Evolutionary conservation across 1,140 invertebrate species (phyloP).

Genomic region (Dendroctonus valens): DNA sequence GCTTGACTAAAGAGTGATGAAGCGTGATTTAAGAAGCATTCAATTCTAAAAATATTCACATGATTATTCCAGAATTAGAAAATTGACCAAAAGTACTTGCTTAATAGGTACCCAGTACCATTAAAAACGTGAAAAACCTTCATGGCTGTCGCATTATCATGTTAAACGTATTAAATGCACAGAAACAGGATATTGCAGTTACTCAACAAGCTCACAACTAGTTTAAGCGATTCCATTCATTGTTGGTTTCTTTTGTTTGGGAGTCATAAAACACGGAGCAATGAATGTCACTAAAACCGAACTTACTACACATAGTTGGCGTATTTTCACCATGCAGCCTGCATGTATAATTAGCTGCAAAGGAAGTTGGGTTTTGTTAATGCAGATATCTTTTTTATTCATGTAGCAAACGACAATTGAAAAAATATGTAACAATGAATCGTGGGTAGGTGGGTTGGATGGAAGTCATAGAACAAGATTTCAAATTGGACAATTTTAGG

Average conservation of each 20-base stretch:
- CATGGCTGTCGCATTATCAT: too few relatives aligned
- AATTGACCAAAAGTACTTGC: too few relatives aligned
- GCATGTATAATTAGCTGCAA: conserved; percentile 13
- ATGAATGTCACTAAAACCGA: conserved; percentile 19
- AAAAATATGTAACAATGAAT: too few relatives aligned
- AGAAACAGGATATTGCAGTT: conserved; percentile 20
- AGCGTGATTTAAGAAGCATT: too few relatives aligned
- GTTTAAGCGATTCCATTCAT: conserved; percentile 23
- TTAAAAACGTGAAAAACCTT: too few relatives aligned
- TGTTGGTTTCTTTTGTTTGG: conserved; percentile 20
- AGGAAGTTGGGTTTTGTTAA: conserved; percentile 4
- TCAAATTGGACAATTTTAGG: too few relatives aligned
- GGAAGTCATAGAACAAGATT: too few relatives aligned
- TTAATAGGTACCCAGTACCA: too few relatives aligned
- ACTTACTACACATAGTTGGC: conserved; percentile 23
- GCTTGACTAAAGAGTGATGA: too few relatives aligned
- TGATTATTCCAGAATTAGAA: too few relatives aligned
- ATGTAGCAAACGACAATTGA: not conserved
- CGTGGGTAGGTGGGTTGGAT: too few relatives aligned
- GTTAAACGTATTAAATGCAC: not conserved
- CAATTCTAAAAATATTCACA: too few relatives aligned
- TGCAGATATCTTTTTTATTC: conserved; percentile 4
- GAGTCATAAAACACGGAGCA: conserved; percentile 17
- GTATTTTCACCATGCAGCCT: conserved; percentile 14
- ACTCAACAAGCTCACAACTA: conserved; percentile 15